These are phyloP conservation scores for Acyrthosiphon pisum DNA, from an alignment of 1,140 invertebrate species.

Conservation along the genomic window DNA sequence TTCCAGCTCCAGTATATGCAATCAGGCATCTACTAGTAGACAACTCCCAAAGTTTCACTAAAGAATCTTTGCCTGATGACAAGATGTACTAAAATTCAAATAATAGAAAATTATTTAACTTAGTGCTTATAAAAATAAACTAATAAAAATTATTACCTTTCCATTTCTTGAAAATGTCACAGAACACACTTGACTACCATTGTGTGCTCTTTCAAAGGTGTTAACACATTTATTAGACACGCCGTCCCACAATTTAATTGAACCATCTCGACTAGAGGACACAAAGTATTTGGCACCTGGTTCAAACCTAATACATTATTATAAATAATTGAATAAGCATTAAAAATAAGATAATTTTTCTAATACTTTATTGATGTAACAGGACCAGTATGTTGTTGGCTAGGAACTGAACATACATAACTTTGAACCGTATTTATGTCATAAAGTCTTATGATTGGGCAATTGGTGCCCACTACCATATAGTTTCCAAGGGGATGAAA, in stretches of 20 bases:
- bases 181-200: constrained; percentile 93
- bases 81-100: constrained; percentile 82
- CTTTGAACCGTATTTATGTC: constrained; percentile 28
- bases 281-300: constrained; percentile 87
- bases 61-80: constrained; percentile 93
- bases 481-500: constrained; percentile 97
- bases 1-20: constrained; percentile 95
- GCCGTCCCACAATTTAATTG: constrained; percentile 95
- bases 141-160: constrained; percentile 74
- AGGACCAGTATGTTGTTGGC: constrained; percentile 87
- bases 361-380: constrained; percentile 84
- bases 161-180: constrained; percentile 94
- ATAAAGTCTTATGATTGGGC: constrained; percentile 4
- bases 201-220: constrained; percentile 92
- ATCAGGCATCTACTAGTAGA: constrained; percentile 95
- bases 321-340: constrained; percentile 74
- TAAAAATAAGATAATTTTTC: constrained; percentile 84
- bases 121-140: background rate
- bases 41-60: constrained; percentile 97
- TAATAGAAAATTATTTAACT: background rate
- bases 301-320: constrained; percentile 68
- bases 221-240: constrained; percentile 94
- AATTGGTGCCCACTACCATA: constrained; percentile 77
- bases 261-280: constrained; percentile 89
- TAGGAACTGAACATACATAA: background rate